phyloP scores from a whole-genome alignment of 1,140 invertebrate species.

The Solenopsis fugax region DNA sequence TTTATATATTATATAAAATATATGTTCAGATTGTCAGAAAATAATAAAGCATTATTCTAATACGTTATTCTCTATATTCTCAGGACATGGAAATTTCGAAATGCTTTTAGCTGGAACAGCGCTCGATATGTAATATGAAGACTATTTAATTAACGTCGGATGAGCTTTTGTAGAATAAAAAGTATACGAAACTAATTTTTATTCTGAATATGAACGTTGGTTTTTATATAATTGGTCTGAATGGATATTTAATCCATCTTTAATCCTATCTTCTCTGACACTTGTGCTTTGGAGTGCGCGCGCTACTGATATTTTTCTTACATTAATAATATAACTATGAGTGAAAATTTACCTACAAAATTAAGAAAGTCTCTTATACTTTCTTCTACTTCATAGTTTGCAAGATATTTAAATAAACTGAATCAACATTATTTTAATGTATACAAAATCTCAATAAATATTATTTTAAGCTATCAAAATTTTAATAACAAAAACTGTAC shows the following conservation, averaged over 20 bases:
- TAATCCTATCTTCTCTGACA: too few relatives aligned
- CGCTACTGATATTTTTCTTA: too few relatives aligned
- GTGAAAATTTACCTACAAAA: too few relatives aligned
- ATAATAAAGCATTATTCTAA: slow-evolving; percentile 1
- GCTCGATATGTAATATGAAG: neutral
- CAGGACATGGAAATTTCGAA: neutral
- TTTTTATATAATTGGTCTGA: neutral
- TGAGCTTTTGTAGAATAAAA: neutral
- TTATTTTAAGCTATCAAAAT: neutral
- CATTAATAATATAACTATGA: too few relatives aligned
- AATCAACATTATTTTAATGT: too few relatives aligned
- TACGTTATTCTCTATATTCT: neutral
- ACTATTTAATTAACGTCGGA: neutral
- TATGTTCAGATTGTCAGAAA: neutral
- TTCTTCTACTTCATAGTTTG: too few relatives aligned
- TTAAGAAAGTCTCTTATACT: too few relatives aligned
- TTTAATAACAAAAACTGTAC: neutral
- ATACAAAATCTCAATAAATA: too few relatives aligned
- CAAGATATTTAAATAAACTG: too few relatives aligned
- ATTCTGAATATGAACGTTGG: neutral
- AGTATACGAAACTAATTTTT: neutral
- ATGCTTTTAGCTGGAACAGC: neutral
- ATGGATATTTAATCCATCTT: too few relatives aligned
- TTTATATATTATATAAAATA: neutral
- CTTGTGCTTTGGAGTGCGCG: too few relatives aligned